Base-by-base conservation (phyloP, 2,113 vertebrate genomes). In the Bubalus kerabau region DNA sequence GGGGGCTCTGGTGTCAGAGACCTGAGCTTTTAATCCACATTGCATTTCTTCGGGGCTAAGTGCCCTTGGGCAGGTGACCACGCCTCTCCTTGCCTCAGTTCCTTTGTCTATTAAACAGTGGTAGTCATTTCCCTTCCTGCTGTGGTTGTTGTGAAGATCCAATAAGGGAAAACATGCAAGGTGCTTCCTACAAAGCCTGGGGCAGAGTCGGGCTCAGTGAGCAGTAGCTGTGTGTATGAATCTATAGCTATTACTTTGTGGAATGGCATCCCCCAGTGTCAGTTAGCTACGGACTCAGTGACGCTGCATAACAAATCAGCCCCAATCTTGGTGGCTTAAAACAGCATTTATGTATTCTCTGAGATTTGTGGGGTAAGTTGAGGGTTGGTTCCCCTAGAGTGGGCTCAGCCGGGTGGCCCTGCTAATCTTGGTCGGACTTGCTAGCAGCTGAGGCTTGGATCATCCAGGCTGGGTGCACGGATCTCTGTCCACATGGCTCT, bases 181-280 rank as follows among this genome's bases (percentile, higher is more conserved):
- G 26, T 17, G 36, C 60, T 54, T 46, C 36, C 11, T 16, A 36
- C 30, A 6, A 56, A 8, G 19, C 24, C 57, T 13, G 56, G 40
- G 17, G 24, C 2, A 1, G 0, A 7, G 11, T 0, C 15, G 19
- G 12, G 40, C 26, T 86, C 19, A 13, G 3, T 50, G 19, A 57
- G 56, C 0, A 17, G 90, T 1, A 26, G 43, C 32, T 40, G 1
- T 52, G 5, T 52, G 36, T 64, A 1, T 30, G 50, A 28, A 6
- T 50, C n/a, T 43, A 1, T 32, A 30, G 43, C 15, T 7, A 14
- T 74, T 14, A 30, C 26, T 81, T 13, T 5, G 32, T 43, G 32
- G 48, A 30, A 3, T 12, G 40, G 81, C 50, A 54, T 19, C 7
- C 23, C 36, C 17, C n/a, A 60, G 24, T 56, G 4, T 91, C 54